Conservation (phyloP, 2,797 vertebrate species). For the Steatocranus sp. region DNA sequence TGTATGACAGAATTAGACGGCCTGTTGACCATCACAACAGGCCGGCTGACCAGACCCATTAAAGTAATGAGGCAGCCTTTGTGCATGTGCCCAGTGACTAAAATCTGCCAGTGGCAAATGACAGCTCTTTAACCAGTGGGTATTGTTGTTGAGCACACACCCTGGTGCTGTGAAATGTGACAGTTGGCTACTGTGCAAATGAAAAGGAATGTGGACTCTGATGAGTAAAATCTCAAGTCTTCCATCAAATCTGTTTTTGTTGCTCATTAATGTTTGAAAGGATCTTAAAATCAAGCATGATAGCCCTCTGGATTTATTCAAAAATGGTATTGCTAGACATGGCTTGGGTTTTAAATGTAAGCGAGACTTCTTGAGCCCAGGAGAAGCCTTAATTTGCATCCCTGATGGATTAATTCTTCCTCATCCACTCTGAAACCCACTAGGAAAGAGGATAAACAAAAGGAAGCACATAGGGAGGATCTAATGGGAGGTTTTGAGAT, state of each 20-base stretch:
- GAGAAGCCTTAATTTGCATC: background rate
- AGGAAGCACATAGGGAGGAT: background rate
- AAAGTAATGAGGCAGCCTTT: background rate
- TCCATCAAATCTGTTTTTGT: constrained; percentile 38
- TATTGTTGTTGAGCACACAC: background rate
- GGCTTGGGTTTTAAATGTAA: background rate
- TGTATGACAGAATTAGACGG: background rate
- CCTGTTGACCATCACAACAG: background rate
- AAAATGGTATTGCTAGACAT: background rate
- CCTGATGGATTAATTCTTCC: background rate
- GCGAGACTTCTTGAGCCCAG: background rate
- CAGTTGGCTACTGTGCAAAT: constrained; percentile 46
- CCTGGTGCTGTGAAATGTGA: constrained; percentile 1
- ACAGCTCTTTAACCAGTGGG: background rate
- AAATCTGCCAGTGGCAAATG: background rate
- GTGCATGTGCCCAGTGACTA: background rate
- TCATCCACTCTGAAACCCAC: background rate
- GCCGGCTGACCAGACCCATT: background rate
- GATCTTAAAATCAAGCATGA: background rate
- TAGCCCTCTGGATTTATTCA: background rate
- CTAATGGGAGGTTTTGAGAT: constrained; percentile 44
- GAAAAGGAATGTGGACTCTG: constrained; percentile 36
- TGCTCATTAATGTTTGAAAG: background rate
- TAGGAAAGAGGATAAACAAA: background rate
- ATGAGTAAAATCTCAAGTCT: constrained; percentile 42